phyloP scores from a whole-genome alignment of 2,888 invertebrate genomes.

The Drosophila macrospina region DNA sequence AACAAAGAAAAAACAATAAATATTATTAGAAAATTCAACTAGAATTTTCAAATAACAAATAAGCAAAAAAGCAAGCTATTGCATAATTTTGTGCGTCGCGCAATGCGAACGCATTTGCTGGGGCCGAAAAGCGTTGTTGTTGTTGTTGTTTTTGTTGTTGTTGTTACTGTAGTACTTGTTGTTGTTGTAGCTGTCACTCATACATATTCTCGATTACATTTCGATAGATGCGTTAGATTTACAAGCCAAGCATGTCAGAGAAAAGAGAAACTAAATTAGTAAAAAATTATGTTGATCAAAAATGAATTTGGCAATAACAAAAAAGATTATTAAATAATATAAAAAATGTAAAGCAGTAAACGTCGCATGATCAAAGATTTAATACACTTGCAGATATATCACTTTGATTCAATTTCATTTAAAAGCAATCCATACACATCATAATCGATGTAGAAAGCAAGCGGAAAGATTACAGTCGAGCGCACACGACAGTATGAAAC shows the following conservation, averaged over 20 bases:
- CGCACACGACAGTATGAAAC: too few relatives aligned
- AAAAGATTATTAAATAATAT: background rate
- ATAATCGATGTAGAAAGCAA: background rate
- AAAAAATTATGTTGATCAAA: constrained; percentile 71
- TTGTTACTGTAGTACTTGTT: constrained; percentile 28
- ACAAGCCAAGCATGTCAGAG: constrained; percentile 84
- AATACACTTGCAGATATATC: constrained; percentile 1
- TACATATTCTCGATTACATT: constrained; percentile 65
- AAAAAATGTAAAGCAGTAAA: background rate
- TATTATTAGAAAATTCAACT: constrained; percentile 53
- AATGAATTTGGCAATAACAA: constrained; percentile 21
- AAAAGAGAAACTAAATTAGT: constrained; percentile 84
- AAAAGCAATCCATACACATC: background rate
- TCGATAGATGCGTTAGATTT: constrained; percentile 75
- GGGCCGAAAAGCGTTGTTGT: constrained; percentile 67
- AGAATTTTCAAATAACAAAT: constrained; percentile 50
- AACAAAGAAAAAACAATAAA: constrained; percentile 44
- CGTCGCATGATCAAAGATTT: constrained; percentile 3
- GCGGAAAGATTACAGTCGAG: too few relatives aligned
- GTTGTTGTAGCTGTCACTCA: constrained; percentile 37
- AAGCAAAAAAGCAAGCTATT: constrained; percentile 63
- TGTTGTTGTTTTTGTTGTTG: constrained; percentile 33
- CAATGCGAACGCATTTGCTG: constrained; percentile 45
- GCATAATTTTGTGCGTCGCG: constrained; percentile 72
- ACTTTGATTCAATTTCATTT: background rate